phyloP scores from a whole-genome alignment of 1,140 invertebrate species.

The Zaprionus nigranus region DNA sequence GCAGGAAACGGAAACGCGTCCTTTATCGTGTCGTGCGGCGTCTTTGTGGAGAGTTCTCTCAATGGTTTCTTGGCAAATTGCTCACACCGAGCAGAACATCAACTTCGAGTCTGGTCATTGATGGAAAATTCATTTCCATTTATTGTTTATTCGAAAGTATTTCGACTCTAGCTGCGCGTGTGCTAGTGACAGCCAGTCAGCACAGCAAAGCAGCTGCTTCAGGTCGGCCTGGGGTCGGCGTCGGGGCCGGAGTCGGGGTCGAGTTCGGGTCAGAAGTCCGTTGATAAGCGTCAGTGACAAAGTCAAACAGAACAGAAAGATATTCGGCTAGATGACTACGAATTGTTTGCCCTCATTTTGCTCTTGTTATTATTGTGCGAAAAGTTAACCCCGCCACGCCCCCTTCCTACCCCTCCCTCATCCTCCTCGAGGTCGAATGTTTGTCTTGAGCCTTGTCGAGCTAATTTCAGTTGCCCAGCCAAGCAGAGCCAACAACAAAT shows the following conservation, averaged over 20 bases:
- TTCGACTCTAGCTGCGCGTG: conserved; percentile 60
- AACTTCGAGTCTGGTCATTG: conserved; percentile 39
- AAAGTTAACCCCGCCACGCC: background rate
- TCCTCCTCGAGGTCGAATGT: conserved; percentile 10
- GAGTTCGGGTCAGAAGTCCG: background rate
- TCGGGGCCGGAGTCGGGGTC: background rate
- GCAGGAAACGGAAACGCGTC: conserved; percentile 70
- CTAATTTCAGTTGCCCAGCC: conserved; percentile 35
- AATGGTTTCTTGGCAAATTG: conserved; percentile 55
- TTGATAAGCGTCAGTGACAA: conserved; percentile 22
- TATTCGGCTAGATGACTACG: conserved; percentile 4
- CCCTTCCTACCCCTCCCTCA: background rate
- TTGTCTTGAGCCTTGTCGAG: conserved; percentile 28
- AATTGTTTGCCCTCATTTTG: conserved; percentile 37
- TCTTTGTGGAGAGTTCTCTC: conserved; percentile 61
- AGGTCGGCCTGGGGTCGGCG: background rate
- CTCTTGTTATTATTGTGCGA: conserved; percentile 24
- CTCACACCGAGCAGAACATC: conserved; percentile 13
- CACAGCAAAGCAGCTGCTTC: conserved; percentile 32
- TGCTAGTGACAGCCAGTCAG: conserved; percentile 41
- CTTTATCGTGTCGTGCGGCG: conserved; percentile 58
- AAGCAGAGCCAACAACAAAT: conserved; percentile 39
- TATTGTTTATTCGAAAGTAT: conserved; percentile 51
- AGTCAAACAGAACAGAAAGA: conserved; percentile 36
- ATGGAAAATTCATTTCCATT: conserved; percentile 52